Base-by-base conservation (phyloP, 2,797 vertebrate genomes). In the Schizothorax lantsangensis region DNA sequence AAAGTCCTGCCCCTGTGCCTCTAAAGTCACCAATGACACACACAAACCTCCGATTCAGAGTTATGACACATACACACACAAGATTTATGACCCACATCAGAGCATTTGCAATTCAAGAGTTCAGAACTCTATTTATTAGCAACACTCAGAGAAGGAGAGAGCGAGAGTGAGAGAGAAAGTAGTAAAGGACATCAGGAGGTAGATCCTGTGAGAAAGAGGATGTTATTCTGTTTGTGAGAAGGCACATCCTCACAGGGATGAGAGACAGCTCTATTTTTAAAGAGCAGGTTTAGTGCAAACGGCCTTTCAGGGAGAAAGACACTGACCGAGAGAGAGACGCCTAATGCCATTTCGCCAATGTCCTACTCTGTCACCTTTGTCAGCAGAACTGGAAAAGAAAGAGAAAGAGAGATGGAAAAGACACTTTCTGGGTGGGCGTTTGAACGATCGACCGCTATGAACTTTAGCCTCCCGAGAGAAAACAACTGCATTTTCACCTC, bases 51-150 rank as follows among this genome's bases (percentile, higher is more conserved):
- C 1, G 83, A 71, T 90, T 90, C 84, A 43, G 36, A 86, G 85
- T 83, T 90, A 80, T 71, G 72, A 83, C 74, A 89, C 71, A 73
- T 69, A 82, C 79, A 69, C 84, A 86, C 87, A 88, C 81, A 88
- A 89, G 86, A 89, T 90, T 88, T 89, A 89, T 88, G 84, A 79
- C 86, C 89, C 83, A 89, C 86, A 88, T 86, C 88, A 75, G 64
- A 85, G 66, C 79, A 90, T 90, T 90, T 89, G 88, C 86, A 88
- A 89, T 88, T 89, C 86, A 88, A 89, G 88, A 88, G 81, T 86
- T 89, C 79, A 88, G 75, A 86, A 88, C 84, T 90, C 84, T 88
- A 75, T 89, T 89, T 87, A 87, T 84, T 89, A 62, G 47, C 83
- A 86, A 87, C 85, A 83, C 73, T 80, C 69, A 73, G 49, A 72